Conservation (phyloP, 2,113 vertebrate genomes). For the Oreochromis tanganicae region DNA sequence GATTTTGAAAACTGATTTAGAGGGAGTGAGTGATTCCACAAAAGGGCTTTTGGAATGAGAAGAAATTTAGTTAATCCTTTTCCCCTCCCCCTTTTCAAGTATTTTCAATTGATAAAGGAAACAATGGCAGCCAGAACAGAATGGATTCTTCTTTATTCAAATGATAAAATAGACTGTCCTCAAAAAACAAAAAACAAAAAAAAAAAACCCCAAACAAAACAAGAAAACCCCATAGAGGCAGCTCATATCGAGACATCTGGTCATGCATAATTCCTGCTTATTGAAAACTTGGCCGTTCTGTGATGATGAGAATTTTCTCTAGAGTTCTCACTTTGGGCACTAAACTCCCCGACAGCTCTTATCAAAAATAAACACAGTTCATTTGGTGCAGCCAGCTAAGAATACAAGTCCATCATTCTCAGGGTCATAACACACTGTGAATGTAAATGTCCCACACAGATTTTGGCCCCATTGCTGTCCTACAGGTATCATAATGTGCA, state of each 20-base stretch:
- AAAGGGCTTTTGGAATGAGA: not conserved
- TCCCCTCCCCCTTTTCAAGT: not conserved
- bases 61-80: not conserved
- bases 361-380: constrained; percentile 60
- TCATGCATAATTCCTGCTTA: constrained; percentile 71
- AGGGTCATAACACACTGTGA: not conserved
- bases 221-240: constrained; percentile 13
- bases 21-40: not conserved
- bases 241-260: constrained; percentile 62
- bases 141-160: constrained; percentile 11
- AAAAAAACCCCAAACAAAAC: not conserved
- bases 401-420: not conserved
- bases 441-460: not conserved
- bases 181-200: not conserved
- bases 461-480: not conserved
- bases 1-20: not conserved
- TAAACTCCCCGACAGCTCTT: constrained; percentile 52
- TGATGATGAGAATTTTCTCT: constrained; percentile 58
- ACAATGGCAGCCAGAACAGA: constrained; percentile 5
- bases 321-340: constrained; percentile 53
- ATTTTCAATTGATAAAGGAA: constrained; percentile 25
- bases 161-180: constrained; percentile 29
- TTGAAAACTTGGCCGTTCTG: constrained; percentile 59
- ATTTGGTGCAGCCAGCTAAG: not conserved
- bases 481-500: not conserved